These are phyloP conservation scores for Pleuronectes platessa DNA, from an alignment of 2,113 vertebrate species.

Conservation along the genomic window DNA sequence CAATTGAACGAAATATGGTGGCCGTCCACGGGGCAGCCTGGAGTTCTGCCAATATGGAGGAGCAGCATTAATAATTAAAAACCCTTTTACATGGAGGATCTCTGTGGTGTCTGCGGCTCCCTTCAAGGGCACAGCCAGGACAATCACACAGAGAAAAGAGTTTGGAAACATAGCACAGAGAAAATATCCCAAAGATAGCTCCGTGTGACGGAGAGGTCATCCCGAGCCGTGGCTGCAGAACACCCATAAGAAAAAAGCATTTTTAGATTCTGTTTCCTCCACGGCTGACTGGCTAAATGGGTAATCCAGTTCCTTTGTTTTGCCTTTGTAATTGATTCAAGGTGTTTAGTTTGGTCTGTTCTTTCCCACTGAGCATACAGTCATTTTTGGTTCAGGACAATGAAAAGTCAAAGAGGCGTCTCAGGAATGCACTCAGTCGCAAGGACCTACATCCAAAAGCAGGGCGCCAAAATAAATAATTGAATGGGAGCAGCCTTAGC, in stretches of 20 bases:
- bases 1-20: constrained; percentile 59
- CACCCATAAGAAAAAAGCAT: constrained; percentile 15
- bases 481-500: constrained; percentile 53
- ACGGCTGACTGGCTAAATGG: constrained; percentile 20
- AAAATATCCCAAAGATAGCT: constrained; percentile 16
- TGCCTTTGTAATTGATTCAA: constrained; percentile 33
- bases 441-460: constrained; percentile 49
- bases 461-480: constrained; percentile 65
- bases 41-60: constrained; percentile 62
- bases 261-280: neutral
- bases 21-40: constrained; percentile 57
- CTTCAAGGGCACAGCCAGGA: constrained; percentile 69
- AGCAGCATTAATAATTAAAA: constrained; percentile 81
- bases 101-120: constrained; percentile 63
- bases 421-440: constrained; percentile 41
- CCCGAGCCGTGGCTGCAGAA: constrained; percentile 28
- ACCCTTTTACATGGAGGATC: constrained; percentile 75
- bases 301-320: constrained; percentile 20
- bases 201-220: constrained; percentile 38
- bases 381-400: constrained; percentile 44
- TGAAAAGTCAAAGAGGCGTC: constrained; percentile 40
- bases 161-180: constrained; percentile 40
- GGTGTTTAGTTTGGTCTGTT: constrained; percentile 27
- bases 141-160: constrained; percentile 54
- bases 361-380: constrained; percentile 28